Conservation (phyloP, 2,113 vertebrate genomes). For the Falco punctatus region DNA sequence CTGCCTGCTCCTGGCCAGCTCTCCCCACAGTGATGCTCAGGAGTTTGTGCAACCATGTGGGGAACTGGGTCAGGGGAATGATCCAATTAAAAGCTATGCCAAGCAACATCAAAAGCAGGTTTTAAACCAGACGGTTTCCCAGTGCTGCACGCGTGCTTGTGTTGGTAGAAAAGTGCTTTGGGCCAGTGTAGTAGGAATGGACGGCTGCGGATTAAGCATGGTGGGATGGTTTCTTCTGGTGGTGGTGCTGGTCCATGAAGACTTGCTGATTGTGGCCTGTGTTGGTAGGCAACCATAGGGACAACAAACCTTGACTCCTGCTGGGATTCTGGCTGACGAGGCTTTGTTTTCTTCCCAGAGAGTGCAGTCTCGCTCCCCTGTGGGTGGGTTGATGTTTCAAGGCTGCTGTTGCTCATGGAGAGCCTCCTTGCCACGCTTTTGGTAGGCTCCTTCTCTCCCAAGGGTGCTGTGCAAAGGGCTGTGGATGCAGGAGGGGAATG, state of each 20-base stretch:
- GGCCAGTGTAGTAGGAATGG: background rate
- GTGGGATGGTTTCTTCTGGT: background rate
- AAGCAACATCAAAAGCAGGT: background rate
- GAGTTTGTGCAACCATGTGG: background rate
- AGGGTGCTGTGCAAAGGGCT: background rate
- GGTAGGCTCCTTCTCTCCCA: background rate
- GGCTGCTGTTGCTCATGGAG: fast-evolving
- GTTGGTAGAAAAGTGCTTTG: background rate
- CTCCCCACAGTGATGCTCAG: background rate
- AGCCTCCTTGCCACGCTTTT: fast-evolving
- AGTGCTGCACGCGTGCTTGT: background rate
- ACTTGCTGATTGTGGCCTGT: background rate
- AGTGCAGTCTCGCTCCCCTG: background rate
- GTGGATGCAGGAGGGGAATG: background rate
- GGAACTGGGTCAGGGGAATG: constrained; percentile 20
- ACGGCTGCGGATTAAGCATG: fast-evolving
- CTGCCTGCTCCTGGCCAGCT: background rate
- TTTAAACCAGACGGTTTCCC: background rate
- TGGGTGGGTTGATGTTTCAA: fast-evolving
- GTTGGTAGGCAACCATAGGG: background rate
- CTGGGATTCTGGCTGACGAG: background rate
- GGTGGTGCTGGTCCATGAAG: background rate
- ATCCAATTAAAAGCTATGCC: background rate
- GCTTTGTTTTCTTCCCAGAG: background rate
- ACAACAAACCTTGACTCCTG: background rate